These are phyloP conservation scores for Rhodophaea formosa DNA, from an alignment of 2,888 invertebrate genomes.

Conservation along the genomic window DNA sequence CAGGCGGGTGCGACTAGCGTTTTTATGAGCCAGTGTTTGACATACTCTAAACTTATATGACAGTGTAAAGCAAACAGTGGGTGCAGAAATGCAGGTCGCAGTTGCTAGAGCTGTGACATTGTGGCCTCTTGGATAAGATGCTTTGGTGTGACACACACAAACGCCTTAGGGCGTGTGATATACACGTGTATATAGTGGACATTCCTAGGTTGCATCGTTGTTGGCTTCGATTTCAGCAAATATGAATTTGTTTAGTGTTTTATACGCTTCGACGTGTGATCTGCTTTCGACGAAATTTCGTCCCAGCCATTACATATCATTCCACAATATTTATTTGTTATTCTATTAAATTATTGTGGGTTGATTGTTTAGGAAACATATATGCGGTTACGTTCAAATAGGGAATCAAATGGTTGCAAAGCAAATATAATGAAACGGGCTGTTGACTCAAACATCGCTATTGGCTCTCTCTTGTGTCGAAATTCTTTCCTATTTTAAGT, in stretches of 20 bases:
- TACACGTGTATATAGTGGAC: slow-evolving; percentile 34
- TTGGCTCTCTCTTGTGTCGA: slow-evolving; percentile 1
- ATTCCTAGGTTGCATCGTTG: slow-evolving; percentile 39
- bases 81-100: no score
- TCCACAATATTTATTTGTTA: neutral
- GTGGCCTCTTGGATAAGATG: slow-evolving; percentile 22
- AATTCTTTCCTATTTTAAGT: slow-evolving; percentile 6
- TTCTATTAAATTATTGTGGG: neutral
- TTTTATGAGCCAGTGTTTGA: no score
- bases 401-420: slow-evolving; percentile 13
- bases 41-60: no score
- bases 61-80: no score
- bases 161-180: slow-evolving; percentile 28
- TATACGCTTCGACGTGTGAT: slow-evolving; percentile 36
- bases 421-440: slow-evolving; percentile 8
- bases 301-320: neutral
- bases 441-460: slow-evolving; percentile 8
- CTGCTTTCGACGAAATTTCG: slow-evolving; percentile 12
- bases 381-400: slow-evolving; percentile 2
- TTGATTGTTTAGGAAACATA: slow-evolving; percentile 6
- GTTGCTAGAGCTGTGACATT: no score
- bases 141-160: slow-evolving; percentile 35
- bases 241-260: slow-evolving; percentile 35
- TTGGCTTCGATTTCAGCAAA: slow-evolving; percentile 39
- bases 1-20: no score